These are phyloP conservation scores for Ophion costatus DNA, from an alignment of 2,888 invertebrate species.

Conservation along the genomic window DNA sequence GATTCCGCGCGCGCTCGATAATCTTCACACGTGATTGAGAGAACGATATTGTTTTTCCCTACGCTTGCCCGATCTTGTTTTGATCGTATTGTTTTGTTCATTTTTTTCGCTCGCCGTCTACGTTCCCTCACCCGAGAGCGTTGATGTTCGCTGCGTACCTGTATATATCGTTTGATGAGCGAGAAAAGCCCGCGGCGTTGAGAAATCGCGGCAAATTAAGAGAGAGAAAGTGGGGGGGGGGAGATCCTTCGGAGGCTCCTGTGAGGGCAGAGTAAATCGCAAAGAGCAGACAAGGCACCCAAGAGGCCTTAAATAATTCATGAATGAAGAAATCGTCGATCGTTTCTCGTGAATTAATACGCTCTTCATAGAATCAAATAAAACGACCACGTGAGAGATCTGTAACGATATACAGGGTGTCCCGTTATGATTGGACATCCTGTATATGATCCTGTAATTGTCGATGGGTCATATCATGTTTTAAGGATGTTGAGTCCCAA, in stretches of 20 bases:
- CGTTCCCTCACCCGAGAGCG: neutral
- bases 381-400: slow-evolving; percentile 20
- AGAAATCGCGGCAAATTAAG: slow-evolving; percentile 50
- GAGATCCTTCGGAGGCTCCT: slow-evolving; percentile 17
- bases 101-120: neutral
- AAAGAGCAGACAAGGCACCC: neutral
- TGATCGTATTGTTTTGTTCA: neutral
- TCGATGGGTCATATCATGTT: too few relatives aligned
- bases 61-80: slow-evolving; percentile 30
- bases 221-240: slow-evolving; percentile 25
- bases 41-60: slow-evolving; percentile 27
- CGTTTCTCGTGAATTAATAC: slow-evolving; percentile 52
- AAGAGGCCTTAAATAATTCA: slow-evolving; percentile 61
- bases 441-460: too few relatives aligned
- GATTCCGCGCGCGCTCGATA: slow-evolving; percentile 54
- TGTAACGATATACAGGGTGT: neutral
- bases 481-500: too few relatives aligned
- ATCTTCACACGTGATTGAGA: slow-evolving; percentile 64
- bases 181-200: slow-evolving; percentile 5
- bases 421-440: too few relatives aligned
- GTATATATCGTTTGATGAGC: slow-evolving; percentile 20
- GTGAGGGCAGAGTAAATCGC: slow-evolving; percentile 22
- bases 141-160: neutral
- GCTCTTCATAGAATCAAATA: slow-evolving; percentile 49
- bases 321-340: slow-evolving; percentile 62